Base-by-base conservation (phyloP, 2,888 invertebrate species). In the Biston betularia region DNA sequence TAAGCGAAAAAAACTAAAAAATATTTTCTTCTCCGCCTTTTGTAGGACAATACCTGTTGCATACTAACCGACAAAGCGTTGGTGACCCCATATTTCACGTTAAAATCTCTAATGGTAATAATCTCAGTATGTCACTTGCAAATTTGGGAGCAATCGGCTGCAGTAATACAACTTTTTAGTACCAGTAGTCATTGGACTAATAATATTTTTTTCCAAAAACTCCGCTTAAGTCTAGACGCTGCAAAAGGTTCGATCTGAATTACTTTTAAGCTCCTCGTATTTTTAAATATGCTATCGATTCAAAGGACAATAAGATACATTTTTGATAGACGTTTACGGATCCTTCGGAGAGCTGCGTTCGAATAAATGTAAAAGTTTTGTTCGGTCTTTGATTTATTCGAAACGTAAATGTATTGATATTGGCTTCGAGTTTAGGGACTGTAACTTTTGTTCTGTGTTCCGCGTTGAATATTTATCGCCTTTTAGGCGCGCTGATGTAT, bases 331-430 rank as follows among this genome's bases (percentile, higher is more conserved):
- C 15, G 15, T 59, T 35, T 35, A 44, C 52, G 35, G 46, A 54
- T 40, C 52, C 52, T 55, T 15, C 34, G 33, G 33, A 55, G 33
- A n/a, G 45, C 48, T 38, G 48, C 15, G 14, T 35, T 54, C 24
- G 35, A 42, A 59, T 40, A 58, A 61, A 65, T 62, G 64, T 45
- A 49, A 68, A 73, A 71, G 69, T 70, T 70, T 66, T 46, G 42
- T 35, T 24, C 49, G 35, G 42, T 35, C 52, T 65, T 68, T 73
- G 70, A 73, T 75, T 73, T 75, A 75, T 75, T 63, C 66, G 66
- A 61, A 70, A 68, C 58, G 71, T 57, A 68, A 75, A 75, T 73
- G 64, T 72, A 67, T 71, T 63, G 68, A 70, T 72, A 69, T 67
- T 67, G 59, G 44, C 62, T 0, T 52, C 14, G 68, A 69, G 67